Evolutionary conservation across 2,888 invertebrate species (phyloP).

Genomic region (Meghimatium bilineatum): DNA sequence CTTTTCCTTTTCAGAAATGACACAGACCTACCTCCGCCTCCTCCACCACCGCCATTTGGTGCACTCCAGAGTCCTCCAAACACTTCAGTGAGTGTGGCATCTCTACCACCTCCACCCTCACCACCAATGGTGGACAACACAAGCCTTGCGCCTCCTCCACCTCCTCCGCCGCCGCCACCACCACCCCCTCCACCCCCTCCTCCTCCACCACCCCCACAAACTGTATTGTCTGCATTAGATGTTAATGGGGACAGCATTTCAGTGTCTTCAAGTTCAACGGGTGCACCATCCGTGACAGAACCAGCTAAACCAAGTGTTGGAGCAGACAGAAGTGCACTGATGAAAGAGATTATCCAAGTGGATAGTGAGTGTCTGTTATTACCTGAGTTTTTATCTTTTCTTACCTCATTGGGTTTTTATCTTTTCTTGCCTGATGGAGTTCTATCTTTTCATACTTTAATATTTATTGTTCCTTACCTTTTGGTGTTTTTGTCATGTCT

Average conservation of each 20-base stretch:
- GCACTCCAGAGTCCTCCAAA: constrained; percentile 2
- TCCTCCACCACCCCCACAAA: constrained; percentile 83
- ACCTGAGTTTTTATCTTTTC: constrained; percentile 51
- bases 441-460: too few species aligned
- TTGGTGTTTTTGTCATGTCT: too few species aligned
- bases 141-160: constrained; percentile 78
- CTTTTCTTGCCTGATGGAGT: not conserved
- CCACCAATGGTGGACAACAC: constrained; percentile 80
- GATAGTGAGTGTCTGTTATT: constrained; percentile 64
- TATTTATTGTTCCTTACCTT: too few species aligned
- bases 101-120: constrained; percentile 60
- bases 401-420: not conserved
- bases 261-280: constrained; percentile 66
- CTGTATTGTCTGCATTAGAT: constrained; percentile 46
- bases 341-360: constrained; percentile 97
- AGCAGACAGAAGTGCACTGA: constrained; percentile 86
- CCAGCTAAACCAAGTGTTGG: constrained; percentile 55
- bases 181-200: constrained; percentile 78
- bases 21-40: constrained; percentile 51
- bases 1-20: not conserved
- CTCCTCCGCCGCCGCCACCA: constrained; percentile 80
- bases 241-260: constrained; percentile 64
- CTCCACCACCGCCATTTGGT: constrained; percentile 51
- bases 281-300: constrained; percentile 42
- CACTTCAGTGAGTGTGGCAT: not conserved